Conservation (phyloP, 2,888 invertebrate genomes). For the Stenotaenia linearis region DNA sequence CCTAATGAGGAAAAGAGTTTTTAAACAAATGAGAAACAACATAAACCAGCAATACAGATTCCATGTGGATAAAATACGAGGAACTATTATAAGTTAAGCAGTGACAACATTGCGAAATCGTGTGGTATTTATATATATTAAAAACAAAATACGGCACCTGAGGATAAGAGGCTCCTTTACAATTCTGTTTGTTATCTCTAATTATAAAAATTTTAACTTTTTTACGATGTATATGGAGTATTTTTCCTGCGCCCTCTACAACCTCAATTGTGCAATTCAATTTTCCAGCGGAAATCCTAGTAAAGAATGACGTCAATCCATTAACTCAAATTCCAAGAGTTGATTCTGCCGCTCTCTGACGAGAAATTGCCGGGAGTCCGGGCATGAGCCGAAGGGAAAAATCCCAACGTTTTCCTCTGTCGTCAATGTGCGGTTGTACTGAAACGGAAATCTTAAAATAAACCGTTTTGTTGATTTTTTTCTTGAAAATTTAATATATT, state of each 20-base stretch:
- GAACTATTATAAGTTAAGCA: background rate
- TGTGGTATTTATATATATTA: background rate
- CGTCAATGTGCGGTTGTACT: too few species aligned
- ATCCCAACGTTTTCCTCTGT: too few species aligned
- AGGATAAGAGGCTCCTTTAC: too few species aligned
- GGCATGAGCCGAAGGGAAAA: too few species aligned
- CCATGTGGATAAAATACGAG: too few species aligned
- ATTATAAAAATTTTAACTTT: background rate
- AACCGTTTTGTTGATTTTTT: too few species aligned
- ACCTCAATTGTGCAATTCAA: background rate
- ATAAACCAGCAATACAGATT: too few species aligned
- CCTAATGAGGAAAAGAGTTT: too few species aligned
- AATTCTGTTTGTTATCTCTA: background rate
- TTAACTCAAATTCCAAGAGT: background rate
- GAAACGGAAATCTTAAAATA: too few species aligned
- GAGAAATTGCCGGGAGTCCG: too few species aligned
- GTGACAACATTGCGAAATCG: background rate
- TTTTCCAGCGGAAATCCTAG: conserved; percentile 9
- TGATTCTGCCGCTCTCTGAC: background rate
- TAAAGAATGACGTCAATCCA: background rate
- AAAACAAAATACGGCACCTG: background rate
- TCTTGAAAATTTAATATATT: too few species aligned
- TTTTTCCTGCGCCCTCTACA: background rate
- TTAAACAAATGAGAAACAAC: too few species aligned
- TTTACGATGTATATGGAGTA: background rate